phyloP scores from a whole-genome alignment of 2,797 vertebrate species.

The Oceanodroma leucorhoa region DNA sequence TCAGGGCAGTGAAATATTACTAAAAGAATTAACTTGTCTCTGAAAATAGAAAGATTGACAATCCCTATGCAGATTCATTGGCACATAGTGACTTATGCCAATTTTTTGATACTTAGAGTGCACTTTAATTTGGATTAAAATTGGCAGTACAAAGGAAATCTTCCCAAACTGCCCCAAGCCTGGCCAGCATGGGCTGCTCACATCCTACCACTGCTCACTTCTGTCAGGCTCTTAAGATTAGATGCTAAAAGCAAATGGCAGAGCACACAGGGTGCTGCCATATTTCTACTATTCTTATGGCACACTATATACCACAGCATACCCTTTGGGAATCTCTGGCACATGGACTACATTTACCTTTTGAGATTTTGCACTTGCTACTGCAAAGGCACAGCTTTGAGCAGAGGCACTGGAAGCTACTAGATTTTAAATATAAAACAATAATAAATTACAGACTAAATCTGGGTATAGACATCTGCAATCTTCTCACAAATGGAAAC shows the following conservation, averaged over 20 bases:
- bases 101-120: not conserved
- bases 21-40: not conserved
- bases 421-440: not conserved
- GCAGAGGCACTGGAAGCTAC: not conserved
- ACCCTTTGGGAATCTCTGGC: not conserved
- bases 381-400: not conserved
- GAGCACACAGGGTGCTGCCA: not conserved
- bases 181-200: not conserved
- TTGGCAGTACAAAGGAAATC: not conserved
- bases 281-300: not conserved
- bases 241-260: not conserved
- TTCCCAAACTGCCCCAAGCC: not conserved
- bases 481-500: not conserved
- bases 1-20: not conserved
- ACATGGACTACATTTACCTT: not conserved
- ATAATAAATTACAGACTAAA: not conserved
- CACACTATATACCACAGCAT: not conserved
- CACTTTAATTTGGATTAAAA: not conserved
- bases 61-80: not conserved
- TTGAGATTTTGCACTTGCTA: not conserved
- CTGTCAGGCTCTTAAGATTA: not conserved
- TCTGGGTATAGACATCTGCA: not conserved
- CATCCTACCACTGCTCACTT: not conserved
- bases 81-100: not conserved
- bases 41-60: not conserved